A percentile compares a stretch with the other conserved stretches of the same genome.
Evolutionary conservation across 2,113 vertebrate genomes (phyloP).

Genomic region (Misgurnus mizolepis): DNA sequence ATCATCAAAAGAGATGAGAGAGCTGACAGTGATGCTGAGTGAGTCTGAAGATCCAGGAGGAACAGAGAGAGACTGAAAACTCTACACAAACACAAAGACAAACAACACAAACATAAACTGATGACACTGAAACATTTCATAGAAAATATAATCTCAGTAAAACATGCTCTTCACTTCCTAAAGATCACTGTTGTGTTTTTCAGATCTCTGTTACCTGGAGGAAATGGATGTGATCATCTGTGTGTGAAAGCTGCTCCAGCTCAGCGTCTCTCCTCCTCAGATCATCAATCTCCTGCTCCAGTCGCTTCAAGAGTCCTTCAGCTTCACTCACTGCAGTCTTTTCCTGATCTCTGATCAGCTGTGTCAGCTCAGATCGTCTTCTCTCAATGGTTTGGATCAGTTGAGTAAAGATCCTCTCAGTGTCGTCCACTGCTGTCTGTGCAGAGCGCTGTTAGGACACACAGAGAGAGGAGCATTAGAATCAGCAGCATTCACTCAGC

Average conservation of each 20-base stretch:
- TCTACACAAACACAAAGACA: no score
- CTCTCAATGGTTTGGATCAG: neutral
- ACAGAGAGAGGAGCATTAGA: no score
- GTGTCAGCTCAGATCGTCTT: slow-evolving; percentile 14
- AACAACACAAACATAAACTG: no score
- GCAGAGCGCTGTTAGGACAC: neutral
- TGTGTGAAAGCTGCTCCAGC: slow-evolving; percentile 32
- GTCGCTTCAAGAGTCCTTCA: slow-evolving; percentile 11
- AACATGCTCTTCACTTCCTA: no score
- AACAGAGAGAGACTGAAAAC: no score
- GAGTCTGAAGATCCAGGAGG: no score
- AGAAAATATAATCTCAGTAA: no score
- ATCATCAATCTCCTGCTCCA: slow-evolving; percentile 25
- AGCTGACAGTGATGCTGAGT: no score
- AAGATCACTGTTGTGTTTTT: no score
- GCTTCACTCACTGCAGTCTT: slow-evolving; percentile 18
- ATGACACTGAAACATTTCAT: no score
- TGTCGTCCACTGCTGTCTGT: neutral
- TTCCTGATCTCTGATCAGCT: slow-evolving; percentile 19
- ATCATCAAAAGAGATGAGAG: no score
- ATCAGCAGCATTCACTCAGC: no score
- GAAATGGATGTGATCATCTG: slow-evolving; percentile 18
- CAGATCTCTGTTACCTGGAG: slow-evolving; percentile 32
- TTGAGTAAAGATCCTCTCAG: neutral
- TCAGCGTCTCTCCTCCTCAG: slow-evolving; percentile 20